A percentile compares a stretch with the other conserved stretches of the same genome.
Evolutionary conservation across 1,140 invertebrate species (phyloP).

Genomic region (Idris sp.): DNA sequence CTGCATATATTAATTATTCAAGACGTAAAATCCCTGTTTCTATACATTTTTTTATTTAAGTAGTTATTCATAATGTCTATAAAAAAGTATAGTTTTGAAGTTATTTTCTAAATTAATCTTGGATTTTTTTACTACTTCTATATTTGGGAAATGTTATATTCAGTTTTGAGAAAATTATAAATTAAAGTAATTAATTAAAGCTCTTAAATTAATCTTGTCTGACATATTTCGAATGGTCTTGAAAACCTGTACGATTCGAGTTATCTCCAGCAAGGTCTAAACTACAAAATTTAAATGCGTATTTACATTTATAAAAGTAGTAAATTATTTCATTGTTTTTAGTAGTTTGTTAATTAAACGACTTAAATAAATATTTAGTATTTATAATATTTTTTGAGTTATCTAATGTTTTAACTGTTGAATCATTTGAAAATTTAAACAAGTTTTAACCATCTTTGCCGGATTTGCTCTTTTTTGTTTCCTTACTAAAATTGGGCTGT

Average conservation of each 20-base stretch:
- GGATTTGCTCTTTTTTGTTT: conserved; percentile 35
- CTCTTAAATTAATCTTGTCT: too few relatives aligned
- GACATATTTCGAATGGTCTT: too few relatives aligned
- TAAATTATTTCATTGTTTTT: too few relatives aligned
- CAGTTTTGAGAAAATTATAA: too few relatives aligned
- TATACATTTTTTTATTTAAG: conserved; percentile 40
- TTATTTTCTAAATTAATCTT: conserved; percentile 9
- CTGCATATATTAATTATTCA: conserved; percentile 50
- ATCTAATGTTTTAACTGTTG: conserved; percentile 38
- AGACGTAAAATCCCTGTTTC: conserved; percentile 34
- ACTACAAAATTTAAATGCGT: too few relatives aligned
- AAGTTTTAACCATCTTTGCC: conserved; percentile 41
- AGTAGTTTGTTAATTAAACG: too few relatives aligned
- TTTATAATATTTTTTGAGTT: conserved; percentile 13
- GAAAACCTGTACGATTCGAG: too few relatives aligned
- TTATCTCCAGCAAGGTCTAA: too few relatives aligned
- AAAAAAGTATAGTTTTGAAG: conserved; percentile 15
- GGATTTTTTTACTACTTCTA: conserved; percentile 32
- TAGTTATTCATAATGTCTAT: conserved; percentile 48
- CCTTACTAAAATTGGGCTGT: conserved; percentile 30
- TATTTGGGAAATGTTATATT: conserved; percentile 19
- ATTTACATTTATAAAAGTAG: too few relatives aligned
- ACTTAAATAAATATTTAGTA: too few relatives aligned
- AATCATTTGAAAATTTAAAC: conserved; percentile 28
- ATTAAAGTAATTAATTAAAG: too few relatives aligned